These are phyloP conservation scores for Holotrichia oblita DNA, from an alignment of 1,140 invertebrate genomes.

Conservation along the genomic window DNA sequence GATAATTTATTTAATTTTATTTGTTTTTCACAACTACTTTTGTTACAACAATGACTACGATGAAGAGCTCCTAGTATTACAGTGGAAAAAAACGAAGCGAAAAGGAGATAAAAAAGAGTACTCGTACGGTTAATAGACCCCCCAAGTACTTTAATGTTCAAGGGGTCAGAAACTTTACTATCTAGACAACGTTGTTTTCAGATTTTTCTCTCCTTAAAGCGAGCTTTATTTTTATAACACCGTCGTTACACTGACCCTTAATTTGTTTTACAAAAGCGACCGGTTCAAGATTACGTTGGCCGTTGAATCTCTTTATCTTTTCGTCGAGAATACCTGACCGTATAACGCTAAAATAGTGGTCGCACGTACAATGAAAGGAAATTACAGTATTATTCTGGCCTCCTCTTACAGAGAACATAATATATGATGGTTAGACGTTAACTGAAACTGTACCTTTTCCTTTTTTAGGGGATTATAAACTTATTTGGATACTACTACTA, in stretches of 20 bases:
- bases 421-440: background rate
- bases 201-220: conserved; percentile 27
- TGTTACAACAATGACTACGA: background rate
- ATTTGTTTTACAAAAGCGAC: conserved; percentile 32
- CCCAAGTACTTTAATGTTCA: conserved; percentile 28
- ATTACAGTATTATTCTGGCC: background rate
- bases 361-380: conserved; percentile 9
- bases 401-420: background rate
- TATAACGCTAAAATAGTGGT: conserved; percentile 6
- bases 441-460: background rate
- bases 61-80: background rate
- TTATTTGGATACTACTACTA: too few species aligned
- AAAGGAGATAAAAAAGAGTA: background rate
- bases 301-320: conserved; percentile 27
- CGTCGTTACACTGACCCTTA: conserved; percentile 30
- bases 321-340: conserved; percentile 1
- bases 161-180: conserved; percentile 25
- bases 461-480: background rate
- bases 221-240: conserved; percentile 23
- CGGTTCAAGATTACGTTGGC: conserved; percentile 26
- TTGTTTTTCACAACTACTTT: background rate
- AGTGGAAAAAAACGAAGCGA: background rate
- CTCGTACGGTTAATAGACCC: conserved; percentile 27
- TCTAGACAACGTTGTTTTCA: conserved; percentile 29
- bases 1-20: too few species aligned